phyloP scores from a whole-genome alignment of 2,888 invertebrate species.

The Uloborus plumipes region DNA sequence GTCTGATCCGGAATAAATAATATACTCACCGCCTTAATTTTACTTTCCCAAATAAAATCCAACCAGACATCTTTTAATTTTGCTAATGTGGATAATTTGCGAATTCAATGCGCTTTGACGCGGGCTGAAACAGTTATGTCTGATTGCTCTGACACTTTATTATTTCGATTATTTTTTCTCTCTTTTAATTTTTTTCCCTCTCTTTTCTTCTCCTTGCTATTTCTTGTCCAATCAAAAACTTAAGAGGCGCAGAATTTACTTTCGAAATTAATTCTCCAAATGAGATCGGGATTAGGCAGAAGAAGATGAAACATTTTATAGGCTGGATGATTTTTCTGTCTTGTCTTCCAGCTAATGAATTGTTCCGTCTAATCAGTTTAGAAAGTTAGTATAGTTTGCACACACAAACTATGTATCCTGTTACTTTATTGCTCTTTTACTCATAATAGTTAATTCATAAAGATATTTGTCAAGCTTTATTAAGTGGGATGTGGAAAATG shows the following conservation, averaged over 20 bases:
- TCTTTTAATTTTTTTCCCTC: slow-evolving; percentile 3
- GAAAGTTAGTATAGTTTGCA: too few species aligned
- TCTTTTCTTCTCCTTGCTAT: slow-evolving; percentile 3
- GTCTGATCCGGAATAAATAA: slow-evolving; percentile 51
- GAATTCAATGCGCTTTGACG: slow-evolving; percentile 50
- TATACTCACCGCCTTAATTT: slow-evolving; percentile 48
- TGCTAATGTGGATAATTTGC: slow-evolving; percentile 59
- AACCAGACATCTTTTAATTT: slow-evolving; percentile 61
- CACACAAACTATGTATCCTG: too few species aligned
- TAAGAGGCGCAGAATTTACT: slow-evolving; percentile 38
- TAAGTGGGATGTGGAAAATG: too few species aligned
- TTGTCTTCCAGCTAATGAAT: slow-evolving; percentile 33
- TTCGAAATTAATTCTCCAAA: slow-evolving; percentile 54
- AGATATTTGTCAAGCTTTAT: too few species aligned
- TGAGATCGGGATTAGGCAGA: slow-evolving; percentile 49
- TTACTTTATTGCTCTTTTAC: too few species aligned
- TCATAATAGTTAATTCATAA: too few species aligned
- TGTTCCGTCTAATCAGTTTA: slow-evolving; percentile 14
- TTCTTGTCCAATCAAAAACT: slow-evolving; percentile 43
- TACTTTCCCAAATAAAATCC: slow-evolving; percentile 53
- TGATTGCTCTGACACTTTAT: slow-evolving; percentile 56
- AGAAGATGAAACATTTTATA: slow-evolving; percentile 25
- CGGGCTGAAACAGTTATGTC: slow-evolving; percentile 53
- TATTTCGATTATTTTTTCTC: slow-evolving; percentile 37
- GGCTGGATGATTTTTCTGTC: slow-evolving; percentile 18